These are phyloP conservation scores for Pterobdella sp. DNA, from an alignment of 2,888 invertebrate species.

Conservation along the genomic window DNA sequence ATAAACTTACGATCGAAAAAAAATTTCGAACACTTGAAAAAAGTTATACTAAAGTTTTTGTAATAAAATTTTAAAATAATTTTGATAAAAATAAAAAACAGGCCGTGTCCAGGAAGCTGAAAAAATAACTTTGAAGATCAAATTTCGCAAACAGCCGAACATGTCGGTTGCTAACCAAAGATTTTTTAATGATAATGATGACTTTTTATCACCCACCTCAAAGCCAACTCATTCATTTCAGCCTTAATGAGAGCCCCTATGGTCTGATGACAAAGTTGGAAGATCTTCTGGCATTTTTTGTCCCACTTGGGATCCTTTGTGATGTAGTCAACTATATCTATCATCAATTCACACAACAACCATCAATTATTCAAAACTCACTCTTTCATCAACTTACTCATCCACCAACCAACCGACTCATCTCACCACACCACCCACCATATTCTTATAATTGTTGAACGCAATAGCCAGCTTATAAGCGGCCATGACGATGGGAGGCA, in stretches of 20 bases:
- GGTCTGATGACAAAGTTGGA: slow-evolving; percentile 93
- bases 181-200: no score
- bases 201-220: slow-evolving; percentile 50
- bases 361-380: background rate
- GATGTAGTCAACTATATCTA: background rate
- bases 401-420: slow-evolving; percentile 51
- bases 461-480: slow-evolving; percentile 72
- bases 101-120: no score
- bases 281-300: slow-evolving; percentile 93
- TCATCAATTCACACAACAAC: background rate
- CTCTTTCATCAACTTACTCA: slow-evolving; percentile 58
- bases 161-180: no score
- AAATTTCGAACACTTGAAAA: no score
- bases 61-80: no score
- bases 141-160: no score
- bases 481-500: slow-evolving; percentile 89
- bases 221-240: slow-evolving; percentile 82
- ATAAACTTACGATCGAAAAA: no score
- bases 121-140: no score
- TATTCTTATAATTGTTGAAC: slow-evolving; percentile 67
- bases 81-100: no score
- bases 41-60: no score
- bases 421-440: slow-evolving; percentile 54
- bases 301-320: slow-evolving; percentile 88
- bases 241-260: slow-evolving; percentile 88